These are phyloP conservation scores for Thymelicus sylvestris DNA, from an alignment of 2,888 invertebrate genomes.

Conservation along the genomic window DNA sequence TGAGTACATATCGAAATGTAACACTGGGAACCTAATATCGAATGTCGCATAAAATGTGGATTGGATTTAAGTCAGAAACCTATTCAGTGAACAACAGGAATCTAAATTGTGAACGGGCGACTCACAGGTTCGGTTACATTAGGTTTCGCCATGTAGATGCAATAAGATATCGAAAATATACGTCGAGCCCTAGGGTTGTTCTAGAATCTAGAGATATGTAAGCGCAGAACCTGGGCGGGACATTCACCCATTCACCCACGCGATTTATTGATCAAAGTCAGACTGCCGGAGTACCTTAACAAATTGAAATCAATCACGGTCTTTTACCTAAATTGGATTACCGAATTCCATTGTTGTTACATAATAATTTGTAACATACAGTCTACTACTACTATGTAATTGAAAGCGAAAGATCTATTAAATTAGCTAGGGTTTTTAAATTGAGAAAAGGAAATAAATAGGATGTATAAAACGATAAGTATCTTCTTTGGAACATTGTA, in stretches of 20 bases:
- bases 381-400: too few species aligned
- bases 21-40: slow-evolving; percentile 28
- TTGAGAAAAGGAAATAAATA: too few species aligned
- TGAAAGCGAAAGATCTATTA: too few species aligned
- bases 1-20: slow-evolving; percentile 23
- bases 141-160: slow-evolving; percentile 32
- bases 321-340: slow-evolving; percentile 2
- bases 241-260: slow-evolving; percentile 60
- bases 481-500: too few species aligned
- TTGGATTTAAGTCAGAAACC: slow-evolving; percentile 25
- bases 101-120: slow-evolving; percentile 35
- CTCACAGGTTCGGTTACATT: slow-evolving; percentile 18
- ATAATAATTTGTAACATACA: slow-evolving; percentile 2
- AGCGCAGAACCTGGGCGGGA: slow-evolving; percentile 50
- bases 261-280: slow-evolving; percentile 52
- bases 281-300: slow-evolving; percentile 28
- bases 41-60: slow-evolving; percentile 23
- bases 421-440: too few species aligned
- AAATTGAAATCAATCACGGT: slow-evolving; percentile 17
- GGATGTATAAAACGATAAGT: too few species aligned
- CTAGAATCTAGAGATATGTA: slow-evolving; percentile 16
- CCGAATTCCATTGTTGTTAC: background rate
- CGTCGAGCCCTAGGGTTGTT: slow-evolving; percentile 28
- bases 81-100: slow-evolving; percentile 35
- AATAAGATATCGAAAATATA: slow-evolving; percentile 25